Percentiles rank a stretch among this genome's conserved stretches.
These are phyloP conservation scores for Tylochromis polylepis DNA, from an alignment of 2,113 vertebrate genomes.

Conservation along the genomic window DNA sequence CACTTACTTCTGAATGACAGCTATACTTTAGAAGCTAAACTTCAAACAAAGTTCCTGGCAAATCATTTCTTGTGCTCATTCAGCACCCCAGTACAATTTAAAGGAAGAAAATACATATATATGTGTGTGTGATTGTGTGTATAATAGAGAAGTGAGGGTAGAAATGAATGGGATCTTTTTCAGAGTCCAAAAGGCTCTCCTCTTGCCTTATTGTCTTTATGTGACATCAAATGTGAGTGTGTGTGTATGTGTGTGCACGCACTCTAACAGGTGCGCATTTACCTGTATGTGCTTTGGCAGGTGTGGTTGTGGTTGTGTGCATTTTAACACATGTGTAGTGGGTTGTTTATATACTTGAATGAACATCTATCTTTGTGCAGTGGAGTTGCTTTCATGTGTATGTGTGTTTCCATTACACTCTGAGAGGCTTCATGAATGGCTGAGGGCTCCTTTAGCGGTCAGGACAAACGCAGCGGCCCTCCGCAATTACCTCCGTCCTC, in stretches of 20 bases:
- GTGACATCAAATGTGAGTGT: not conserved
- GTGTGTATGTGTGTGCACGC: not conserved
- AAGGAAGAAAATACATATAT: not conserved
- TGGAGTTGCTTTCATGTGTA: not conserved
- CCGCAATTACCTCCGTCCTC: conserved; percentile 70
- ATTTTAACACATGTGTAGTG: not conserved
- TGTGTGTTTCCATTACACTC: conserved; percentile 22
- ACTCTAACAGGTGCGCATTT: not conserved
- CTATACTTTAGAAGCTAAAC: not conserved
- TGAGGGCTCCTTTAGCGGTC: conserved; percentile 67
- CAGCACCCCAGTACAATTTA: not conserved
- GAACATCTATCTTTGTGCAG: not conserved
- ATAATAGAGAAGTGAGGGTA: not conserved
- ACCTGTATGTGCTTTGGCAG: not conserved
- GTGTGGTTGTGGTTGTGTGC: not conserved
- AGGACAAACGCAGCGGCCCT: conserved; percentile 53
- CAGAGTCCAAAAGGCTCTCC: not conserved
- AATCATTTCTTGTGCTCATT: not conserved
- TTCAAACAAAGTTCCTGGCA: not conserved
- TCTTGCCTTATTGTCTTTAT: not conserved
- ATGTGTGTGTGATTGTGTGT: too few species aligned
- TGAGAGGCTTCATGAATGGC: conserved; percentile 59
- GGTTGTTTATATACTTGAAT: not conserved
- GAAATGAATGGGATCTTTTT: not conserved
- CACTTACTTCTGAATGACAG: not conserved